These are phyloP conservation scores for Drosophila atroscutellata DNA, from an alignment of 2,888 invertebrate species.

Conservation along the genomic window DNA sequence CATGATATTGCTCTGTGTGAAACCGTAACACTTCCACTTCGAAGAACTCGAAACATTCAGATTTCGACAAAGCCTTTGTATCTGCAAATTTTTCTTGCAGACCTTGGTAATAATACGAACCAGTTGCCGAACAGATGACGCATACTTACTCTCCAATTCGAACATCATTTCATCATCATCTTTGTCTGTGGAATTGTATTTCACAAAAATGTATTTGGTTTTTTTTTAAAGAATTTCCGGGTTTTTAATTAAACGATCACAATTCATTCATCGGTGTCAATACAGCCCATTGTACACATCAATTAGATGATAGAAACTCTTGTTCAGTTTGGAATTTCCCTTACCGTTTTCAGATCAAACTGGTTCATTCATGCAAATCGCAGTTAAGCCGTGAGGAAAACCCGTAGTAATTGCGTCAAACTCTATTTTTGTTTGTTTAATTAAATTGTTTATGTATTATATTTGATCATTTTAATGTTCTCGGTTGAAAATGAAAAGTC, in stretches of 20 bases:
- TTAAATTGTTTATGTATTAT: not conserved
- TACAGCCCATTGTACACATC: not conserved
- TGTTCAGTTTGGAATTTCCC: not conserved
- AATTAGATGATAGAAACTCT: not conserved
- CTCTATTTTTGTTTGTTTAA: not conserved
- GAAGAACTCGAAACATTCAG: not conserved
- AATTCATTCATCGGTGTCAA: not conserved
- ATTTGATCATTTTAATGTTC: no score
- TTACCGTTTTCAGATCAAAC: not conserved
- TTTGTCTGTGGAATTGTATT: not conserved
- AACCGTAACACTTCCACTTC: not conserved
- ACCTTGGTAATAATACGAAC: not conserved
- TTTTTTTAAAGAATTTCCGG: not conserved
- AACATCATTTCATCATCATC: not conserved
- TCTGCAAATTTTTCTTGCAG: not conserved
- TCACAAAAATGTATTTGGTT: not conserved
- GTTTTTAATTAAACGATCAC: not conserved
- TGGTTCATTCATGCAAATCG: not conserved
- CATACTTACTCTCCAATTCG: not conserved
- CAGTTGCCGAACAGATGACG: not conserved
- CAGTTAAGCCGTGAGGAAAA: not conserved
- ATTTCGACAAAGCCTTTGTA: slow-evolving; percentile 1
- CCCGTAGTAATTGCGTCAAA: no score
- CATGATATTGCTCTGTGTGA: not conserved
- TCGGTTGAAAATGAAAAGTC: no score